Percentiles rank a stretch among this genome's conserved stretches.
These are phyloP conservation scores for Diceros bicornis DNA, from an alignment of 2,797 vertebrate genomes.

Conservation along the genomic window DNA sequence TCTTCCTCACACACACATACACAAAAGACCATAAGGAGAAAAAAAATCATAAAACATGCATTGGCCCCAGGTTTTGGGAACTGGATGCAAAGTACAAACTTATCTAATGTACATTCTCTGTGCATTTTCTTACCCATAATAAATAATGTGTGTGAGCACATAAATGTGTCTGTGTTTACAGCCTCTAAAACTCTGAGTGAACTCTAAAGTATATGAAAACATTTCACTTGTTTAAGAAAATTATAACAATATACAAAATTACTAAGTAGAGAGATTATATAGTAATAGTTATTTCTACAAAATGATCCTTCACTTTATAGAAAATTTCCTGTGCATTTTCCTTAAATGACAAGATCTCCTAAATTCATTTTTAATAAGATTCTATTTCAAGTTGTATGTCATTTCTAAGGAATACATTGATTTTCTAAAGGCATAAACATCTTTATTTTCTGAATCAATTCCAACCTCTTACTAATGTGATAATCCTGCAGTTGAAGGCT, in stretches of 20 bases:
- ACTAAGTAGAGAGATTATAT: not conserved
- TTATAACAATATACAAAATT: conserved; percentile 20
- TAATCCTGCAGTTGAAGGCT: not conserved
- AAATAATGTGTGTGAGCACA: not conserved
- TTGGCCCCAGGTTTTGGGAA: not conserved
- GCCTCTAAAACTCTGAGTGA: conserved; percentile 16
- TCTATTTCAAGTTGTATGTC: not conserved
- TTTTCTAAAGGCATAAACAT: conserved; percentile 22
- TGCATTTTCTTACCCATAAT: not conserved
- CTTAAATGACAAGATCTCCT: conserved; percentile 35
- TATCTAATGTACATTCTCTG: not conserved
- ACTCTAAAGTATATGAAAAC: not conserved
- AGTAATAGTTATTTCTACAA: not conserved
- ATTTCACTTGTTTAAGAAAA: not conserved
- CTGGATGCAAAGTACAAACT: not conserved
- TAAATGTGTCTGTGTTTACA: not conserved
- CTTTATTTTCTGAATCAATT: not conserved
- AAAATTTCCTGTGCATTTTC: not conserved
- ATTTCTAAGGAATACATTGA: conserved; percentile 26
- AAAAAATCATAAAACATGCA: not conserved
- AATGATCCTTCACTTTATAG: not conserved
- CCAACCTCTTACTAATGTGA: conserved; percentile 1
- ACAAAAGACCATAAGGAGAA: not conserved
- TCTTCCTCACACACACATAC: no score
- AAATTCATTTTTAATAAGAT: conserved; percentile 36